Conservation (phyloP, 2,888 invertebrate species). For the Ochropleura leucogaster region DNA sequence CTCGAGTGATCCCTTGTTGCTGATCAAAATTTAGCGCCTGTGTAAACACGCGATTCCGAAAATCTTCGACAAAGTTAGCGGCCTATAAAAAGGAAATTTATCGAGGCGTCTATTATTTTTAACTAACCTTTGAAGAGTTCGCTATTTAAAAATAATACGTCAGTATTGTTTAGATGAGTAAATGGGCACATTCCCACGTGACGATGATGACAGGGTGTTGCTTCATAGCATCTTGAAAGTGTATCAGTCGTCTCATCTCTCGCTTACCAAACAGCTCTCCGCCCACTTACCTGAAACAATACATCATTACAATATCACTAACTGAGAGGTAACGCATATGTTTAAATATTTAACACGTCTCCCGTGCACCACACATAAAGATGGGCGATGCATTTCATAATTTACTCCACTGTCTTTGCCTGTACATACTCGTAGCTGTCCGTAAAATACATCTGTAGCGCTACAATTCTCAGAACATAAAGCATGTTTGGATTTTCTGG, state of each 20-base stretch:
- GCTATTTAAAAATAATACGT: conserved; percentile 8
- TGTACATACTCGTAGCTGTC: too few species aligned
- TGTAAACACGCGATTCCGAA: conserved; percentile 70
- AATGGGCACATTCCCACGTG: conserved; percentile 59
- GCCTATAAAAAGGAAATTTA: conserved; percentile 56
- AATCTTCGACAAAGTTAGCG: conserved; percentile 59
- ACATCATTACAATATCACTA: conserved; percentile 88
- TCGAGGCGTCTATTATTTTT: conserved; percentile 47
- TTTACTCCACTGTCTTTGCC: conserved; percentile 1
- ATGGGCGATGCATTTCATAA: conserved; percentile 15
- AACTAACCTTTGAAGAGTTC: conserved; percentile 64
- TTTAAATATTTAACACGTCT: conserved; percentile 74
- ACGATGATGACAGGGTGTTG: conserved; percentile 79
- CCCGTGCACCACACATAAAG: conserved; percentile 43
- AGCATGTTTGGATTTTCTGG: too few species aligned
- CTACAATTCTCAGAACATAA: not conserved
- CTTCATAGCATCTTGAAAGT: conserved; percentile 79
- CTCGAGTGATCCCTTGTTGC: conserved; percentile 71
- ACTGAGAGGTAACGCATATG: conserved; percentile 78
- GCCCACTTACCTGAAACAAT: conserved; percentile 90
- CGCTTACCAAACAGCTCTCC: conserved; percentile 76
- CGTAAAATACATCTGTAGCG: not conserved
- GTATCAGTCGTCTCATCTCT: conserved; percentile 82
- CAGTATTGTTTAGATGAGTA: conserved; percentile 67
- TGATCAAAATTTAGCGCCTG: conserved; percentile 79